These are phyloP conservation scores for Laothoe populi DNA, from an alignment of 2,888 invertebrate species.

Conservation along the genomic window DNA sequence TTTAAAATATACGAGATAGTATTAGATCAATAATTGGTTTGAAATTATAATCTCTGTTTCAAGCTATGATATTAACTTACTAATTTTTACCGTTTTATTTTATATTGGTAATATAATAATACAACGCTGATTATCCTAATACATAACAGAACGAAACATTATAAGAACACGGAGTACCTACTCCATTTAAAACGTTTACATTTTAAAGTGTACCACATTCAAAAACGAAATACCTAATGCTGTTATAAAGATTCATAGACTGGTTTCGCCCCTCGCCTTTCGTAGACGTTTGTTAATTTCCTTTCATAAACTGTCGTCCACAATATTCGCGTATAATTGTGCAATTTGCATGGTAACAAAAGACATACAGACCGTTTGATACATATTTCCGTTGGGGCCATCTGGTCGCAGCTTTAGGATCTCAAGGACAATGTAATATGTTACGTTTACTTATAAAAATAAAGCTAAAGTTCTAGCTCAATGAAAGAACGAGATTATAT, in stretches of 20 bases:
- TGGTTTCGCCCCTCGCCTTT: conserved; percentile 11
- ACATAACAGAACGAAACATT: background rate
- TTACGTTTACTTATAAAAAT: conserved; percentile 1
- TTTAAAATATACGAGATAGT: too few relatives aligned
- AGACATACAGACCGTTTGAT: conserved; percentile 6
- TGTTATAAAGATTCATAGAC: background rate
- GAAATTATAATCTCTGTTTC: too few relatives aligned
- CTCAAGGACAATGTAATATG: conserved; percentile 12
- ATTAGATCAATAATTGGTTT: too few relatives aligned
- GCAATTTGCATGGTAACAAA: conserved; percentile 22
- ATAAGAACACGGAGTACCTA: too few relatives aligned
- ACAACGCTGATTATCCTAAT: background rate
- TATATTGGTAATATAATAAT: too few relatives aligned
- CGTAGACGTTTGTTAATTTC: conserved; percentile 18
- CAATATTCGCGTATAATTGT: conserved; percentile 11
- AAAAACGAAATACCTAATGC: background rate
- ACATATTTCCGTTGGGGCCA: conserved; percentile 21
- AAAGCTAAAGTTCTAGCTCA: conserved; percentile 4
- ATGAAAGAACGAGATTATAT: conserved; percentile 9
- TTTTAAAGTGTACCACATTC: background rate
- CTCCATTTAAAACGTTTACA: background rate
- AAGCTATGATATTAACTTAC: too few relatives aligned
- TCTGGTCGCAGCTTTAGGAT: conserved; percentile 5
- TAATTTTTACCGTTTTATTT: too few relatives aligned
- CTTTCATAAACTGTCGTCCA: conserved; percentile 2